These are phyloP conservation scores for Hipposideros armiger DNA, from an alignment of 2,113 vertebrate species.

Conservation along the genomic window DNA sequence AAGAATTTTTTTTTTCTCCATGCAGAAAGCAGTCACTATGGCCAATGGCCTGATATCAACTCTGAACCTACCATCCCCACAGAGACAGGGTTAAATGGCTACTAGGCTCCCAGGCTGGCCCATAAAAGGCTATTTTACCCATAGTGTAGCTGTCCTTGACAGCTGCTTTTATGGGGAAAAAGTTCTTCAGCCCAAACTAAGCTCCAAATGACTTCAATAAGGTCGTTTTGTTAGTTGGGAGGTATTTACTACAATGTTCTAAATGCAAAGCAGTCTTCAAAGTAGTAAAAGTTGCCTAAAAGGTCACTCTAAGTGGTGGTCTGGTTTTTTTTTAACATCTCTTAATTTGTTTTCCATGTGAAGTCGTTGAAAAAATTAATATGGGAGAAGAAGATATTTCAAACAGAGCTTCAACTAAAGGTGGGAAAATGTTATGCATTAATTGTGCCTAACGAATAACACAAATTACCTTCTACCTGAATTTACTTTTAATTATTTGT, in stretches of 20 bases:
- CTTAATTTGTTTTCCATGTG: slow-evolving; percentile 57
- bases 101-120: neutral
- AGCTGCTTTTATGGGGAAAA: neutral
- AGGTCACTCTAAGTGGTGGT: neutral
- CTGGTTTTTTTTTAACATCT: slow-evolving; percentile 8
- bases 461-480: slow-evolving; percentile 60
- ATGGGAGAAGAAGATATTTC: slow-evolving; percentile 55
- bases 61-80: neutral
- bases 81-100: neutral
- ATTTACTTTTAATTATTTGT: slow-evolving; percentile 58
- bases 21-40: neutral
- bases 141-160: neutral
- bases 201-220: slow-evolving; percentile 34
- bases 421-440: slow-evolving; percentile 62
- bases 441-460: slow-evolving; percentile 53
- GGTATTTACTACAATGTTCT: slow-evolving; percentile 27
- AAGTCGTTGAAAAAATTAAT: slow-evolving; percentile 63
- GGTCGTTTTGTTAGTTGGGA: neutral
- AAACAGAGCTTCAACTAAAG: slow-evolving; percentile 53
- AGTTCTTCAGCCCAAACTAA: neutral
- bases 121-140: slow-evolving; percentile 30
- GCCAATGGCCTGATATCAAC: neutral
- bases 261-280: slow-evolving; percentile 44
- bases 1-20: slow-evolving; percentile 12
- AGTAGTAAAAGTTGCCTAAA: slow-evolving; percentile 35